phyloP scores from a whole-genome alignment of 2,888 invertebrate species.

The Odiellus spinosus region DNA sequence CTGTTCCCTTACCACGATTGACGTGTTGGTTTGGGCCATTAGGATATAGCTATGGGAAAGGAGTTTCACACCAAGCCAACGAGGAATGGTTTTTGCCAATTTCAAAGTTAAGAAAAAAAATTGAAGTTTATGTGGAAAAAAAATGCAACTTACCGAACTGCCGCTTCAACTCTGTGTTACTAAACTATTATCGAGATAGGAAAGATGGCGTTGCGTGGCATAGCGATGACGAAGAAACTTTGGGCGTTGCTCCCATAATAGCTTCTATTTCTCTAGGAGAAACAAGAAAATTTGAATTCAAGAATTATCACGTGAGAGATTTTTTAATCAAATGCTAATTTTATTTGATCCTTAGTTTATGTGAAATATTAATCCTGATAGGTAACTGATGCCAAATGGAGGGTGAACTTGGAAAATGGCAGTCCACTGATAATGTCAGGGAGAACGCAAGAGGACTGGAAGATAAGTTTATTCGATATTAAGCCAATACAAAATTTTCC shows the following conservation, averaged over 20 bases:
- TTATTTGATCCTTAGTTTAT: too few relatives aligned
- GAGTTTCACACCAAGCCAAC: too few relatives aligned
- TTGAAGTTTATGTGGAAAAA: too few relatives aligned
- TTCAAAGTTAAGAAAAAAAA: too few relatives aligned
- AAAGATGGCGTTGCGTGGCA: conserved; percentile 35
- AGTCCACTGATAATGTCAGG: conserved; percentile 36
- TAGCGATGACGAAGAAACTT: conserved; percentile 30
- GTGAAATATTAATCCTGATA: too few relatives aligned
- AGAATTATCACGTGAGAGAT: conserved; percentile 18
- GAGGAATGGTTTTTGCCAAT: too few relatives aligned
- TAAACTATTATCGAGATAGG: conserved; percentile 34
- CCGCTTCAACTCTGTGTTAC: conserved; percentile 34
- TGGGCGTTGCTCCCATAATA: conserved; percentile 31
- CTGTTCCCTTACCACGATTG: too few relatives aligned
- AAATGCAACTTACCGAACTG: too few relatives aligned
- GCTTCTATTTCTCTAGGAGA: conserved; percentile 31
- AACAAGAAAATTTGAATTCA: conserved; percentile 30
- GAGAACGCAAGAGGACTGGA: conserved; percentile 35
- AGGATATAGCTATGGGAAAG: too few relatives aligned
- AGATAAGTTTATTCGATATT: conserved; percentile 22
- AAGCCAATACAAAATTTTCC: too few relatives aligned
- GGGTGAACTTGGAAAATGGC: conserved; percentile 32
- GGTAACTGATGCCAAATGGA: conserved; percentile 15
- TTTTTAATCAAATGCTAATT: too few relatives aligned
- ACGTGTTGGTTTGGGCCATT: too few relatives aligned